Evolutionary conservation across 53 echinoderm and acorn worm genomes (phyloP), one percentile per base, ranked within the genome.

Genomic region (Stichopus horrens): DNA sequence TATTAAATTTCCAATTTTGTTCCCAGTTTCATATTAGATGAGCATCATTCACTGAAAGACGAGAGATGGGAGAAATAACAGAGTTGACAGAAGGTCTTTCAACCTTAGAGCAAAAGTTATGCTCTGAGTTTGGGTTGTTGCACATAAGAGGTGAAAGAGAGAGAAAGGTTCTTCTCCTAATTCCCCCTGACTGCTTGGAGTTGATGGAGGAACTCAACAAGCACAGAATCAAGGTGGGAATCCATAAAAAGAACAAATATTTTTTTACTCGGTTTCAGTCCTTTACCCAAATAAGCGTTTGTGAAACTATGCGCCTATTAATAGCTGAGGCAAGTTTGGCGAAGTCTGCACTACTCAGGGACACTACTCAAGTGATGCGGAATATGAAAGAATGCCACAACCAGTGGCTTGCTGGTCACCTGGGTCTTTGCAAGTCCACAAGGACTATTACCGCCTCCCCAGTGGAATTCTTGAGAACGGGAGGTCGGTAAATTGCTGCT

Each of bases 381-480:
- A 81, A 79, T 23, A 87, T 93, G 21, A 74, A 73, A 8, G 88
- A 76, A 7, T 19, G 55, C 23, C 77, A 93, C 73, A 53, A 88
- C 2, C 89, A 93, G 23, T 91, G 91, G 91, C 65, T 93, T 5
- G 91, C 94, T 0, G 85, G 90, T 18, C 94, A 94, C 58, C 66
- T 94, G 16, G 94, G 90, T 65, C 54, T 65, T 8, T 53, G 53
- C 66, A 84, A 21, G 86, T 90, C 2, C 94, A 90, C 63, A 37
- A 87, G 53, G 88, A 94, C 10, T 88, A 77, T 58, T 93, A 93
- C 57, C 20, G 91, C 9, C 86, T 93, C 21, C 83, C 68, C 9
- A 84, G 73, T 16, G 14, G 66, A 8, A 93, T 86, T 5, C 8
- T 93, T 10, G 90, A 90, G 74, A 77, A 91, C 21, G 80, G 91